Evolutionary conservation across 2,113 vertebrate species (phyloP).

Genomic region (Python bivittatus): DNA sequence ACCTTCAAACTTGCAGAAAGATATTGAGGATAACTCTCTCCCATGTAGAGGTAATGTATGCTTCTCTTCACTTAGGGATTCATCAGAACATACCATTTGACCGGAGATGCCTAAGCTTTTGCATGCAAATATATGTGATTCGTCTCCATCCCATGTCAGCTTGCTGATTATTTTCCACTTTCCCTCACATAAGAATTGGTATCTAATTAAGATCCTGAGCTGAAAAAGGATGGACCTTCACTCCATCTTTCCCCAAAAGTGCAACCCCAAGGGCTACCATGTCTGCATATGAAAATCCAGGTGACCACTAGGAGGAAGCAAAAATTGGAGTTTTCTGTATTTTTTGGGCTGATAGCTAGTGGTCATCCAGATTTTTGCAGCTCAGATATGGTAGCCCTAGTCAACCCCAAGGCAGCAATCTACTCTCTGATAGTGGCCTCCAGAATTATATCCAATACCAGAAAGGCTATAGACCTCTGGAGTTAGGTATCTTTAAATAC

Average conservation of each 20-base stretch:
- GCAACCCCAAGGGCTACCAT: background rate
- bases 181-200: background rate
- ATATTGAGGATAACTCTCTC: background rate
- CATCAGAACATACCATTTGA: background rate
- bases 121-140: background rate
- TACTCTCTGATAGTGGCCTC: background rate
- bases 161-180: background rate
- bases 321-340: background rate
- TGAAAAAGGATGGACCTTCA: background rate
- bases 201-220: background rate
- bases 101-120: background rate
- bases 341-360: background rate
- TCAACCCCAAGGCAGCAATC: background rate
- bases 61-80: background rate
- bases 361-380: background rate
- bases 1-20: background rate
- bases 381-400: background rate
- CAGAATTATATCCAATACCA: background rate
- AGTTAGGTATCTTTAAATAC: background rate
- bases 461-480: background rate
- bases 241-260: background rate
- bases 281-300: background rate
- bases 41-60: background rate
- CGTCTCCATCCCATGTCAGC: background rate
- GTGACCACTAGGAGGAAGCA: background rate